Conservation (phyloP, 35 echinoderm and acorn worm species). For the Hemicentrotus pulcherrimus region DNA sequence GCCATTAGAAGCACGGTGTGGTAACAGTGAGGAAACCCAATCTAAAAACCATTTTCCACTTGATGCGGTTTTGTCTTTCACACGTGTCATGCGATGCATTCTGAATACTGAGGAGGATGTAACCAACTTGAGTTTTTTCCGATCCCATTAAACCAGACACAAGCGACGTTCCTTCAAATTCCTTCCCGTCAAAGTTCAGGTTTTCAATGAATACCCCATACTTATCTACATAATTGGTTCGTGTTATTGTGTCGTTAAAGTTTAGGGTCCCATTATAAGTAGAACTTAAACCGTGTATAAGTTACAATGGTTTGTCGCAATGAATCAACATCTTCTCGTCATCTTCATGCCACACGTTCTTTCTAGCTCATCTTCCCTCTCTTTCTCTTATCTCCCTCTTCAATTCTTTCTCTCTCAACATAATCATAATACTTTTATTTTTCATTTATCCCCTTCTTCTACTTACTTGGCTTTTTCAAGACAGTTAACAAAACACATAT, state of each 20-base stretch:
- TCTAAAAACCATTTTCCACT: slow-evolving; percentile 5
- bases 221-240: not conserved
- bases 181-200: not conserved
- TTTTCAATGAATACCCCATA: not conserved
- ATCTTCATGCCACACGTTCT: not conserved
- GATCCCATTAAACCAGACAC: not conserved
- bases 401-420: not conserved
- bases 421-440: too few relatives aligned
- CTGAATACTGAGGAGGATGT: not conserved
- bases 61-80: slow-evolving; percentile 3
- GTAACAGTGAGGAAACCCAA: not conserved
- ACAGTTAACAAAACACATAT: too few relatives aligned
- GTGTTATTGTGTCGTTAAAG: not conserved
- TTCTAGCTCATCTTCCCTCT: not conserved
- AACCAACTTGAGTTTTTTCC: not conserved
- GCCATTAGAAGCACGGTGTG: not conserved
- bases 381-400: not conserved
- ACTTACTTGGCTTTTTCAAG: too few relatives aligned
- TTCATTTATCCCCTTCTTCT: too few relatives aligned
- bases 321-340: not conserved
- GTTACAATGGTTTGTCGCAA: not conserved
- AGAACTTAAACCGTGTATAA: not conserved
- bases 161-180: not conserved
- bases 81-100: not conserved
- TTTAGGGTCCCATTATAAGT: not conserved